Conservation (phyloP, 2,888 invertebrate genomes). For the Congeria kusceri region DNA sequence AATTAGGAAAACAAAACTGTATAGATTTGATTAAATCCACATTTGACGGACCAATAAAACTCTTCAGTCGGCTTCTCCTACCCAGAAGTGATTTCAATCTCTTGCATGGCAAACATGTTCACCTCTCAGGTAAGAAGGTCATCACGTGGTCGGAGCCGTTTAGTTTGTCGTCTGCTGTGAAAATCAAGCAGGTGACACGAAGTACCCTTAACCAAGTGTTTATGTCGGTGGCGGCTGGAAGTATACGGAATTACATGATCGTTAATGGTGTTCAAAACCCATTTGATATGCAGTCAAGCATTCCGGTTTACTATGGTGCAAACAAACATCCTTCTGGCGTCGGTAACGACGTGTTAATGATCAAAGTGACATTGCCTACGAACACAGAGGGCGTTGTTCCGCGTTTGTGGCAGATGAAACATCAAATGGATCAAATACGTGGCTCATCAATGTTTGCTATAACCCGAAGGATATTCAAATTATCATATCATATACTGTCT, state of each 20-base stretch:
- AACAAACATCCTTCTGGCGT: constrained; percentile 52
- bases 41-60: constrained; percentile 86
- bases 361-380: constrained; percentile 86
- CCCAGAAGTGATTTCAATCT: constrained; percentile 86
- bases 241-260: constrained; percentile 86
- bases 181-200: constrained; percentile 87
- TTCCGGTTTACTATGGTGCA: constrained; percentile 79
- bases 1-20: constrained; percentile 57
- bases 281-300: constrained; percentile 86
- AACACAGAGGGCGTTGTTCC: constrained; percentile 88
- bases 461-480: constrained; percentile 86
- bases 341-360: constrained; percentile 75
- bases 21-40: constrained; percentile 84
- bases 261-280: constrained; percentile 86
- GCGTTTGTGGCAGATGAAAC: constrained; percentile 87
- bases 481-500: constrained; percentile 85
- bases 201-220: constrained; percentile 87
- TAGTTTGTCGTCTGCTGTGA: constrained; percentile 84
- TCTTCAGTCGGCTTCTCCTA: constrained; percentile 86
- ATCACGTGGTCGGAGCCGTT: constrained; percentile 87
- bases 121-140: constrained; percentile 80
- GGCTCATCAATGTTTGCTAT: constrained; percentile 87
- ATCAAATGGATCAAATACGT: constrained; percentile 86
- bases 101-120: constrained; percentile 82
- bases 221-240: constrained; percentile 87